Percentiles rank a stretch among this genome's conserved stretches.
These are phyloP conservation scores for Heliconius hewitsoni DNA, from an alignment of 1,140 invertebrate genomes.

Conservation along the genomic window DNA sequence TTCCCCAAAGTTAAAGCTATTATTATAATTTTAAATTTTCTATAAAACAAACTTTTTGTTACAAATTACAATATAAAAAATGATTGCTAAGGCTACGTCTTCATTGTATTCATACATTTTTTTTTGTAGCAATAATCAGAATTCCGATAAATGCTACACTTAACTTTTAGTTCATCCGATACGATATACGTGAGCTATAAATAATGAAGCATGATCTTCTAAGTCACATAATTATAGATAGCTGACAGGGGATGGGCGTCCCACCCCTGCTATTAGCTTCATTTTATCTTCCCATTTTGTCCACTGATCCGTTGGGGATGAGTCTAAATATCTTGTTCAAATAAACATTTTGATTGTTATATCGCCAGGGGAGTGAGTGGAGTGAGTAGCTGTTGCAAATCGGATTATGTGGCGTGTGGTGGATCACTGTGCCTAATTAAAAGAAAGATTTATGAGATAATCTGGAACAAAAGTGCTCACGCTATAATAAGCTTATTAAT, in stretches of 20 bases:
- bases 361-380: constrained; percentile 62
- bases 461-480: constrained; percentile 49
- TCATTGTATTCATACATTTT: too few relatives aligned
- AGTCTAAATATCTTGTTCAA: constrained; percentile 80
- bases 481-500: constrained; percentile 9
- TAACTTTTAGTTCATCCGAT: constrained; percentile 16
- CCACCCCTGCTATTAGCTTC: constrained; percentile 74
- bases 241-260: constrained; percentile 44
- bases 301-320: constrained; percentile 77
- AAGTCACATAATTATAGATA: constrained; percentile 64
- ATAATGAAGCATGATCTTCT: constrained; percentile 42
- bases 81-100: too few relatives aligned
- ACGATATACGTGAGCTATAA: constrained; percentile 30
- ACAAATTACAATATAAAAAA: too few relatives aligned
- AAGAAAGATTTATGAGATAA: constrained; percentile 61
- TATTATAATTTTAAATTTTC: too few relatives aligned
- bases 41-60: too few relatives aligned
- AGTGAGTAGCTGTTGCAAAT: constrained; percentile 63
- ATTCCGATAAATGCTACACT: background rate
- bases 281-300: constrained; percentile 68
- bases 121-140: background rate
- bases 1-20: too few relatives aligned
- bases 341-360: constrained; percentile 75
- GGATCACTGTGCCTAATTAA: constrained; percentile 63
- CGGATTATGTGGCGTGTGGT: constrained; percentile 70